Evolutionary conservation across 2,797 vertebrate genomes (phyloP).

Genomic region (Vespertilio murinus): DNA sequence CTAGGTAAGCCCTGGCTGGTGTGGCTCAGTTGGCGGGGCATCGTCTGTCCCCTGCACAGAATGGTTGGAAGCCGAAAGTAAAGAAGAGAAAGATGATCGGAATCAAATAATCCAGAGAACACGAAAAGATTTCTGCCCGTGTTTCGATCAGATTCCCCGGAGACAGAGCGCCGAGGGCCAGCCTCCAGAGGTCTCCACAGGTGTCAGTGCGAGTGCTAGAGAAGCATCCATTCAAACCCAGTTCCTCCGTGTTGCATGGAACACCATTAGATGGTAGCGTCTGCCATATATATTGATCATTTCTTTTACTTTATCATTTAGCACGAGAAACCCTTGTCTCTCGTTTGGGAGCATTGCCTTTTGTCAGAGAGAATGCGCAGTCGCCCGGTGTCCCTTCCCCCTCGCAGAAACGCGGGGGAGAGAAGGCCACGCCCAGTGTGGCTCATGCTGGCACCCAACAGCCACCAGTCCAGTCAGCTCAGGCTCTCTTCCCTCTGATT

Average conservation of each 20-base stretch:
- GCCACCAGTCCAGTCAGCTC: not conserved
- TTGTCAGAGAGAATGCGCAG: not conserved
- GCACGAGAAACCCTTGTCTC: not conserved
- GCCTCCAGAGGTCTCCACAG: not conserved
- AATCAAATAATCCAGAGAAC: not conserved
- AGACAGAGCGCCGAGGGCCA: not conserved
- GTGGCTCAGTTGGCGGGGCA: not conserved
- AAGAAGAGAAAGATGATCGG: not conserved
- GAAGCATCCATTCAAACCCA: not conserved
- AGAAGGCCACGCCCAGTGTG: fast-evolving
- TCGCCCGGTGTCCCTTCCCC: too few species aligned
- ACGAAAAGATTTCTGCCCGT: not conserved
- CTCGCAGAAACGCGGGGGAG: not conserved
- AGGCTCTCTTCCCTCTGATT: too few species aligned
- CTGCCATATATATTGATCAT: not conserved
- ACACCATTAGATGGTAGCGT: not conserved
- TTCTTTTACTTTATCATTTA: not conserved
- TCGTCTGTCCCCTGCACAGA: not conserved
- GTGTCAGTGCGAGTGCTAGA: not conserved
- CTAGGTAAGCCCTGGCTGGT: not conserved
- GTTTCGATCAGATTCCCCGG: not conserved
- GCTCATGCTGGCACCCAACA: not conserved
- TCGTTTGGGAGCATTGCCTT: not conserved
- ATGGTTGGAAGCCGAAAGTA: too few species aligned
- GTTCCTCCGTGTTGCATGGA: not conserved